These are phyloP conservation scores for Acyrthosiphon pisum DNA, from an alignment of 1,140 invertebrate species.

Conservation along the genomic window DNA sequence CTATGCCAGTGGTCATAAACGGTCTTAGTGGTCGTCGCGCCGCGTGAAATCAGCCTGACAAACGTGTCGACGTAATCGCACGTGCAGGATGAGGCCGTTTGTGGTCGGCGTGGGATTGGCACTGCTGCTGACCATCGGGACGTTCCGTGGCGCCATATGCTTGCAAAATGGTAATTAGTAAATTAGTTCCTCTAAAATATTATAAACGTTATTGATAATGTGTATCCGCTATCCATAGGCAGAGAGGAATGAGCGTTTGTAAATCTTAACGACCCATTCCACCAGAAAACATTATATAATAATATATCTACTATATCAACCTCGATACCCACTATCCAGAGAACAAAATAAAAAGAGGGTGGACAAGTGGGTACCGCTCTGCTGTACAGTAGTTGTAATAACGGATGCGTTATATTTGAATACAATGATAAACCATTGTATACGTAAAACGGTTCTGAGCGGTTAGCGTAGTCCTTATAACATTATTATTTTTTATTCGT, in stretches of 20 bases:
- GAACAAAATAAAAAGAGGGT: no score
- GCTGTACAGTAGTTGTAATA: no score
- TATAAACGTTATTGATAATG: neutral
- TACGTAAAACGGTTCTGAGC: no score
- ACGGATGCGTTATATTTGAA: no score
- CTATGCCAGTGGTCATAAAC: slow-evolving; percentile 32
- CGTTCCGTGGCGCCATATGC: neutral
- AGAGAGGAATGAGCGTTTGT: neutral
- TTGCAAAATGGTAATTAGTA: slow-evolving; percentile 37
- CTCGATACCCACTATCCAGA: no score
- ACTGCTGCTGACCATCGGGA: slow-evolving; percentile 1
- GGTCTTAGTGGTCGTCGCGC: neutral
- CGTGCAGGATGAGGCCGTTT: slow-evolving; percentile 37
- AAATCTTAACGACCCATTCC: no score
- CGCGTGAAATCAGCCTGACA: slow-evolving; percentile 25
- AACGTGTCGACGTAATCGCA: slow-evolving; percentile 28
- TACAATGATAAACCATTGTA: no score
- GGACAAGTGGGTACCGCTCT: no score
- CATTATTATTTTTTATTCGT: no score
- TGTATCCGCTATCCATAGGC: neutral
- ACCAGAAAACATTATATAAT: no score
- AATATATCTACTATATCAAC: no score
- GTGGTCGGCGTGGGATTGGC: neutral
- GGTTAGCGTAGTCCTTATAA: no score
- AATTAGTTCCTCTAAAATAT: neutral